Base-by-base conservation (phyloP, 2,113 vertebrate species). In the Neoarius graeffei region DNA sequence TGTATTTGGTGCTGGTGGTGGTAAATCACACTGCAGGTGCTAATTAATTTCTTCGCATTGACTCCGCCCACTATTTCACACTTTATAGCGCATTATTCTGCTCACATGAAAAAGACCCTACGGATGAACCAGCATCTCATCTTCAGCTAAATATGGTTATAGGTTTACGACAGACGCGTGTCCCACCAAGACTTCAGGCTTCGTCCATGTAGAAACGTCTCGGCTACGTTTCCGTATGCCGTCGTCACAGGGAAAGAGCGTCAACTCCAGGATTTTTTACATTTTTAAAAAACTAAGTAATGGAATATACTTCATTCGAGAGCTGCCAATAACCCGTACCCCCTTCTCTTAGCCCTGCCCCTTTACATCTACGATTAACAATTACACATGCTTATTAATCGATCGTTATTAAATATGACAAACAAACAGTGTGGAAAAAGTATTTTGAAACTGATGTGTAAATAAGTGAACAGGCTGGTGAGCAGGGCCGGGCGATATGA, bases 1-100 rank as follows among this genome's bases (percentile, higher is more conserved):
- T 85, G 50, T 25, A 27, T 17, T 56, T 27, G 76, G 52, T 79
- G 76, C 23, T 56, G 74, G 74, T 79, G 76, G 50, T 79, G 76
- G 25, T 54, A 30, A 57, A 81, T 57, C 52, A 81, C 77, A 30
- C n/a, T 27, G n/a, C 52, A 57, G 54, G 54, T 56, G 77, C 52
- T 30, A 27, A 79, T 54, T 54, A n/a, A 79, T 35, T 50, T 14
- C 50, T 27, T 79, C 14, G 76, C 76, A 5, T 79, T 79, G 50
- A 79, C 50, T 27, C 76, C 76, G 50, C 76, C 76, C 76, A 54
- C 50, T 56, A 17, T 27, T 3, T n/a, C 6, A 3, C 25, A 54
- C 2, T 0, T 35, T 7, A n/a, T 14, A 42, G 42, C 7, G 20
- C 13, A 0, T 5, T 5, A 50, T 76, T 25, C 2, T 76, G 20